Evolutionary conservation across 2,113 vertebrate genomes (phyloP).

Genomic region (Aphyosemion australe): DNA sequence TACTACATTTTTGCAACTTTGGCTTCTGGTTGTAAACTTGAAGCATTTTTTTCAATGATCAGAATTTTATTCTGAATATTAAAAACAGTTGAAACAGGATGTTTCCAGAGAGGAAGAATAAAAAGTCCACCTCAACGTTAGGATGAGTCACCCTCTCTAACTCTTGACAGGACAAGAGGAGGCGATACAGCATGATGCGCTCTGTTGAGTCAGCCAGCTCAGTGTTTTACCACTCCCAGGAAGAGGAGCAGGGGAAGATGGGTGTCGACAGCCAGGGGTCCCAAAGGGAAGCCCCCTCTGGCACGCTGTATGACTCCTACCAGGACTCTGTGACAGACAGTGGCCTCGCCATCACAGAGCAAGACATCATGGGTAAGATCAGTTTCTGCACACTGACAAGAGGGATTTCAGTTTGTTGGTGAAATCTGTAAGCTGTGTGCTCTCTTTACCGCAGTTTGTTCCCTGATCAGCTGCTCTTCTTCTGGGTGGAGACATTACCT

Average conservation of each 20-base stretch:
- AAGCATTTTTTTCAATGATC: too few species aligned
- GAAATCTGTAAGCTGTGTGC: background rate
- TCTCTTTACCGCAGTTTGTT: background rate
- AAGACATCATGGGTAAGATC: constrained; percentile 58
- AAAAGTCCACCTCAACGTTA: background rate
- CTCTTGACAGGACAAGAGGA: constrained; percentile 85
- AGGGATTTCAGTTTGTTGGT: background rate
- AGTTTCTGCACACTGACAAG: background rate
- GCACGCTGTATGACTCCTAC: constrained; percentile 53
- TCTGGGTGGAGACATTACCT: too few species aligned
- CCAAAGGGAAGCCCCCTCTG: constrained; percentile 44
- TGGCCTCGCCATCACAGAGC: constrained; percentile 67
- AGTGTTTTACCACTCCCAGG: constrained; percentile 93
- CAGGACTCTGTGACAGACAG: constrained; percentile 66
- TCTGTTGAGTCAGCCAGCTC: constrained; percentile 91
- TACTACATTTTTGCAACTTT: too few species aligned
- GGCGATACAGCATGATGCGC: constrained; percentile 85
- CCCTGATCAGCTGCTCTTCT: background rate
- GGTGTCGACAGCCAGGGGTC: constrained; percentile 58
- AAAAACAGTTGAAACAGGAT: background rate
- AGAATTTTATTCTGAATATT: too few species aligned
- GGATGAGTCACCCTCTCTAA: constrained; percentile 24
- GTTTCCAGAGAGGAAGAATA: background rate
- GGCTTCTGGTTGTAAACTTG: too few species aligned
- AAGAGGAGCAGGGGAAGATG: constrained; percentile 79